Evolutionary conservation across 2,888 invertebrate species (phyloP), one percentile per base, ranked within the genome.

Genomic region (Drosophila aldrichi): DNA sequence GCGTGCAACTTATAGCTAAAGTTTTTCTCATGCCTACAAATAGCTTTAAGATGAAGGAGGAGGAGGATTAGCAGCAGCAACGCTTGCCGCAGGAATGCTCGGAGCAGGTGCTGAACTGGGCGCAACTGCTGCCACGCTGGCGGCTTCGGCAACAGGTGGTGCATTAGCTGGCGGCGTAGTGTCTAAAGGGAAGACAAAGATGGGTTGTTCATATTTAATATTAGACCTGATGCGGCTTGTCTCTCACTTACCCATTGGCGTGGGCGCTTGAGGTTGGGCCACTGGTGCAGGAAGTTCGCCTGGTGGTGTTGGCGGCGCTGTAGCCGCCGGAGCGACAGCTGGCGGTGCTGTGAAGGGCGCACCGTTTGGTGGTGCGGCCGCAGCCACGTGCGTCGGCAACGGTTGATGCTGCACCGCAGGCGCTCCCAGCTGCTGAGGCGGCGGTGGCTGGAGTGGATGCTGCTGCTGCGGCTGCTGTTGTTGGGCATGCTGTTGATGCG

Each of bases 401-500:
- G 89, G 81, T 43, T 76, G 84, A 61, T 86, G 88, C 44, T 83
- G 88, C 16, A 65, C 87, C 51, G 82, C 29, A 7, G 84, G 49
- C 40, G 70, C 73, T 56, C 77, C 52, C 51, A 80, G 48, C 20
- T 61, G 61, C 22, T 66, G 78, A 2, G 98, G 97, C 0, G 34
- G 18, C 20, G 49, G 32, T 14, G 49, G 32, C 18, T 98, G 98
- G 90, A 34, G 49, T 8, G 49, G 49, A 49, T 49, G 49, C 20
- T 34, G 49, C 3, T 98, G 68, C 95, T 34, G 32, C 14, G 55
- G 49, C 20, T 67, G 95, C 60, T 96, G 95, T 20, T 69, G 95
- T 61, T 96, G 95, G 60, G 96, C 91, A 92, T 97, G 29, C 29
- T 29, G 29, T 29, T 29, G 95, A 90, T 97, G 97, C 89, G 98